Evolutionary conservation across 2,113 vertebrate genomes (phyloP).

Genomic region (Deroptyus accipitrinus): DNA sequence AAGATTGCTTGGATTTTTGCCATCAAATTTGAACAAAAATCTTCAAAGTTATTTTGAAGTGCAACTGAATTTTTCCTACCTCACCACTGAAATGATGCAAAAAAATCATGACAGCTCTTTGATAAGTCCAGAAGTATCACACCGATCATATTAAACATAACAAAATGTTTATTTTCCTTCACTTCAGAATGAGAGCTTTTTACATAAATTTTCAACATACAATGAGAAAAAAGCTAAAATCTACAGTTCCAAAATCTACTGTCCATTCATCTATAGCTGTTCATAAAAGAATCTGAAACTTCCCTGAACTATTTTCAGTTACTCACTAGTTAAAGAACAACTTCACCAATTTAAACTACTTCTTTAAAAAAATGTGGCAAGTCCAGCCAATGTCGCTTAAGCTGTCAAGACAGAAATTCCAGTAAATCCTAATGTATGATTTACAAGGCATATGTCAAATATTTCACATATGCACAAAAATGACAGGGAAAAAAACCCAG

Average conservation of each 20-base stretch:
- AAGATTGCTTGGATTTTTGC: slow-evolving; percentile 9
- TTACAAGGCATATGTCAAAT: background rate
- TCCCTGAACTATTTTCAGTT: background rate
- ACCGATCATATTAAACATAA: background rate
- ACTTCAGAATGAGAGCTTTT: background rate
- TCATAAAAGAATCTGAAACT: background rate
- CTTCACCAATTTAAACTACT: background rate
- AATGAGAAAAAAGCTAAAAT: background rate
- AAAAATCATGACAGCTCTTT: background rate
- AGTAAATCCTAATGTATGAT: background rate
- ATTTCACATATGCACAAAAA: background rate
- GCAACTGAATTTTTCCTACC: background rate
- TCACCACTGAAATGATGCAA: background rate
- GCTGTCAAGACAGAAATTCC: background rate
- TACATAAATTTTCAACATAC: background rate
- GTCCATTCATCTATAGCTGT: background rate
- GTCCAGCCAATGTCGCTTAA: background rate
- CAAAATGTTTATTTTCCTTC: background rate
- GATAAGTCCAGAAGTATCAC: background rate
- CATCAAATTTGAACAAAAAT: slow-evolving; percentile 1
- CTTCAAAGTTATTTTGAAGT: background rate
- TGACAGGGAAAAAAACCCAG: background rate
- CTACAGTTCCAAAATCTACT: background rate
- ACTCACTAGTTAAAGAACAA: background rate
- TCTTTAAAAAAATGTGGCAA: background rate